These are phyloP conservation scores for Bombylius discolor DNA, from an alignment of 2,888 invertebrate species.

Conservation along the genomic window DNA sequence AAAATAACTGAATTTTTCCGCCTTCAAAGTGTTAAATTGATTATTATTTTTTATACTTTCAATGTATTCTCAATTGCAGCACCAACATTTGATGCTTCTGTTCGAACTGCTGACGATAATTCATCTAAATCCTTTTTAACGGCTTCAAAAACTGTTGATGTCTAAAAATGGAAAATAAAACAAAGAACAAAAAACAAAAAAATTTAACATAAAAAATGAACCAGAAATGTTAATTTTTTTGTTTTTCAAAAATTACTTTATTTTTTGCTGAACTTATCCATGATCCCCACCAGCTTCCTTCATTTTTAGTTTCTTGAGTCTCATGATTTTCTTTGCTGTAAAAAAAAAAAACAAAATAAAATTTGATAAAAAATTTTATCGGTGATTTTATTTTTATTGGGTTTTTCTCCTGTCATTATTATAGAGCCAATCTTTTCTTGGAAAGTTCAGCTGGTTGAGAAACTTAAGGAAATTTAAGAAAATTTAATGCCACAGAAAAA, in stretches of 20 bases:
- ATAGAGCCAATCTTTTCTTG: too few species aligned
- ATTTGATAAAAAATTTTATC: too few species aligned
- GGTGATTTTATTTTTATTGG: too few species aligned
- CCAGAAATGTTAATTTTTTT: too few species aligned
- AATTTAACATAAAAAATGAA: background rate
- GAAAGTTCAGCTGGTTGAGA: too few species aligned
- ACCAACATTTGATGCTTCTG: conserved; percentile 56
- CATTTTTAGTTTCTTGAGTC: background rate
- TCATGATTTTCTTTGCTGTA: background rate
- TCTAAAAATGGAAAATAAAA: conserved; percentile 37
- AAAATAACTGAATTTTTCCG: too few species aligned
- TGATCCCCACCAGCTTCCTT: conserved; percentile 45
- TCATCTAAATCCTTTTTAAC: conserved; percentile 65
- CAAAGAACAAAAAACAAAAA: background rate
- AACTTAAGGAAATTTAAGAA: too few species aligned
- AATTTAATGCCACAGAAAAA: too few species aligned
- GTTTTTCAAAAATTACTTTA: conserved; percentile 35
- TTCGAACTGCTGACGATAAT: conserved; percentile 56
- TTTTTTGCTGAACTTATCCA: conserved; percentile 46
- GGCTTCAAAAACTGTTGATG: conserved; percentile 60
- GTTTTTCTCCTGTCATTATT: too few species aligned
- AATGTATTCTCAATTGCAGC: conserved; percentile 55
- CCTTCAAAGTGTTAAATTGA: background rate
- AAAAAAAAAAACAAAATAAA: background rate
- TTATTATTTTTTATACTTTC: conserved; percentile 38